phyloP scores from a whole-genome alignment of 2,888 invertebrate species.

The Spisula subtruncata region DNA sequence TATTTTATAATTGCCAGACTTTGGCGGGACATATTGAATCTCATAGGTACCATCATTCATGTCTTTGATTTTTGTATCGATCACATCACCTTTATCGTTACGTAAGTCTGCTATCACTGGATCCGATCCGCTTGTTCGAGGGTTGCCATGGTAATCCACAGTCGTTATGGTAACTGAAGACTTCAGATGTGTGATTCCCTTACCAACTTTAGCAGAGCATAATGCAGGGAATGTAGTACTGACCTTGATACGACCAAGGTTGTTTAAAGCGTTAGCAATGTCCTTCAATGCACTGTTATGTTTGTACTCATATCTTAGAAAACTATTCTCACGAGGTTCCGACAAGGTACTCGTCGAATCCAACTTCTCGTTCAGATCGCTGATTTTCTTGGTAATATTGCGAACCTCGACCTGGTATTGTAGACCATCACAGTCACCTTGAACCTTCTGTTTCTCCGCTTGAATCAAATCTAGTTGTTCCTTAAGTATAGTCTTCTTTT shows the following conservation, averaged over 20 bases:
- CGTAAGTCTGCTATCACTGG: conserved; percentile 93
- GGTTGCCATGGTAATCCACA: conserved; percentile 95
- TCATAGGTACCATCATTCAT: conserved; percentile 94
- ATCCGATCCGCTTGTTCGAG: conserved; percentile 94
- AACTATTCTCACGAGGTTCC: conserved; percentile 97
- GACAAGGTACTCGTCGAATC: conserved; percentile 94
- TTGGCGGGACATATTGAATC: conserved; percentile 89
- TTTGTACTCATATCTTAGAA: conserved; percentile 92
- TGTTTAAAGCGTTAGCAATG: conserved; percentile 82
- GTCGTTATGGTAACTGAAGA: conserved; percentile 88
- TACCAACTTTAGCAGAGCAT: conserved; percentile 91
- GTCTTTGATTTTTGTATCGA: conserved; percentile 91
- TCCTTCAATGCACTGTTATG: conserved; percentile 85
- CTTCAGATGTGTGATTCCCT: conserved; percentile 88
- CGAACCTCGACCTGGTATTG: conserved; percentile 91
- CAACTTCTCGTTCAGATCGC: conserved; percentile 94
- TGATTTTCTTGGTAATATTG: conserved; percentile 95
- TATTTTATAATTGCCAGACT: conserved; percentile 88
- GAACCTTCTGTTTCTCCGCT: conserved; percentile 94
- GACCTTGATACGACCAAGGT: conserved; percentile 92
- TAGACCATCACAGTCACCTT: conserved; percentile 94
- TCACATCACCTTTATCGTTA: conserved; percentile 81
- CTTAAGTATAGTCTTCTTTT: conserved; percentile 94
- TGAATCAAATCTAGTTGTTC: conserved; percentile 94
- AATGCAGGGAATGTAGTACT: conserved; percentile 96